Percentiles rank a stretch among this genome's conserved stretches.
These are phyloP conservation scores for Phaonia tiefii DNA, from an alignment of 2,888 invertebrate genomes.

Conservation along the genomic window DNA sequence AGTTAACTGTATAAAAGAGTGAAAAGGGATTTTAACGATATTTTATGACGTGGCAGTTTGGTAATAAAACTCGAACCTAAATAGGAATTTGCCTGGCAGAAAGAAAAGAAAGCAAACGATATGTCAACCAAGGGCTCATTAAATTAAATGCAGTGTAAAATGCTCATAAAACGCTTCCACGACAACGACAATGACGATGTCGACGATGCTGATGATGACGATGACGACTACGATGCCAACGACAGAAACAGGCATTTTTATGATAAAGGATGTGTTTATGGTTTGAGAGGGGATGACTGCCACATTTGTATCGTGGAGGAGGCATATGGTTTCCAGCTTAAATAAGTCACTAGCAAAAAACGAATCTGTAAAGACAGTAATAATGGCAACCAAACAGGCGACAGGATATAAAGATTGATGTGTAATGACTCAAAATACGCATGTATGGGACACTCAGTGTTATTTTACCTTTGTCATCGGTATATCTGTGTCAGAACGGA, in stretches of 20 bases:
- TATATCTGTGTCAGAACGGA: too few species aligned
- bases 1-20: constrained; percentile 13
- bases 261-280: constrained; percentile 8
- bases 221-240: neutral
- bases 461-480: too few species aligned
- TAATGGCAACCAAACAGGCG: constrained; percentile 19
- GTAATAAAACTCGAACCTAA: constrained; percentile 46
- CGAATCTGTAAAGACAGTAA: neutral
- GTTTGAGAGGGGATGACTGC: neutral
- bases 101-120: constrained; percentile 26
- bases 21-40: constrained; percentile 55
- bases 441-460: neutral
- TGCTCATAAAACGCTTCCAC: constrained; percentile 73
- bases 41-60: constrained; percentile 63
- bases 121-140: constrained; percentile 71
- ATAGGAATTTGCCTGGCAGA: constrained; percentile 22
- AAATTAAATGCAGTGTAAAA: constrained; percentile 78
- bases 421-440: constrained; percentile 23
- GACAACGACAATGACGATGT: constrained; percentile 38
- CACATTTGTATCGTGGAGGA: neutral
- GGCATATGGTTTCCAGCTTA: constrained; percentile 45
- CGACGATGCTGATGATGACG: neutral
- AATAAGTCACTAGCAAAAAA: constrained; percentile 43
- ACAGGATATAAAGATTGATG: constrained; percentile 44
- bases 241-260: constrained; percentile 26